phyloP scores from a whole-genome alignment of 2,888 invertebrate species.

The Drosophila koepferae region DNA sequence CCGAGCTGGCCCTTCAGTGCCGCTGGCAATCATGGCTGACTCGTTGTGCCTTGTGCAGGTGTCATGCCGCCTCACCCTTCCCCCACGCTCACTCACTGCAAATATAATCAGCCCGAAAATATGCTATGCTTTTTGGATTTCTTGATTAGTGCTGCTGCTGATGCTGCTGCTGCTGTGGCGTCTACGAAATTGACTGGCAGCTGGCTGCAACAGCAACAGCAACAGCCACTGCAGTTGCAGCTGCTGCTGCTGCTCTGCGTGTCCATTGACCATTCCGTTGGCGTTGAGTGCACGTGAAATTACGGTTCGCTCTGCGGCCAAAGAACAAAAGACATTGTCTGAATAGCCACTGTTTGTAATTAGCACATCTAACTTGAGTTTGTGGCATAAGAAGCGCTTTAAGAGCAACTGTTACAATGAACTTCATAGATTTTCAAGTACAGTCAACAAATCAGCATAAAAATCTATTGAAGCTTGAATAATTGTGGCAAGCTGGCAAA shows the following conservation, averaged over 20 bases:
- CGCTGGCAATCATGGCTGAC: slow-evolving; percentile 43
- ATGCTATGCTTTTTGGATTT: slow-evolving; percentile 70
- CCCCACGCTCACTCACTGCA: slow-evolving; percentile 28
- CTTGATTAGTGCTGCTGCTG: slow-evolving; percentile 67
- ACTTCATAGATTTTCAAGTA: no score
- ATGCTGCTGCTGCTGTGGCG: slow-evolving; percentile 2
- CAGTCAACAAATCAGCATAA: background rate
- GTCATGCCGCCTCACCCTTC: slow-evolving; percentile 17
- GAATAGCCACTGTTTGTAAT: slow-evolving; percentile 14
- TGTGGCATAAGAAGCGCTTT: background rate
- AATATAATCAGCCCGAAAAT: slow-evolving; percentile 74
- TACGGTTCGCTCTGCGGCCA: slow-evolving; percentile 9
- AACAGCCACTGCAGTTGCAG: background rate
- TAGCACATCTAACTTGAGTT: slow-evolving; percentile 9
- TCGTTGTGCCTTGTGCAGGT: slow-evolving; percentile 35
- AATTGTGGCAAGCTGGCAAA: no score
- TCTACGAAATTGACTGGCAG: slow-evolving; percentile 19
- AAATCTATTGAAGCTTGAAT: no score
- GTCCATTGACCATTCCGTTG: slow-evolving; percentile 2
- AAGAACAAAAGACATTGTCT: slow-evolving; percentile 23
- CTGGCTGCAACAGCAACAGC: slow-evolving; percentile 10
- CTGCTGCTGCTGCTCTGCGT: background rate
- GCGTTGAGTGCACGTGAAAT: slow-evolving; percentile 15
- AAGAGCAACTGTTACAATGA: no score
- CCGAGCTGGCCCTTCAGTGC: slow-evolving; percentile 1